Percentiles rank a stretch among this genome's conserved stretches.
These are phyloP conservation scores for Epinephelus coioides DNA, from an alignment of 2,797 vertebrate species.

Conservation along the genomic window DNA sequence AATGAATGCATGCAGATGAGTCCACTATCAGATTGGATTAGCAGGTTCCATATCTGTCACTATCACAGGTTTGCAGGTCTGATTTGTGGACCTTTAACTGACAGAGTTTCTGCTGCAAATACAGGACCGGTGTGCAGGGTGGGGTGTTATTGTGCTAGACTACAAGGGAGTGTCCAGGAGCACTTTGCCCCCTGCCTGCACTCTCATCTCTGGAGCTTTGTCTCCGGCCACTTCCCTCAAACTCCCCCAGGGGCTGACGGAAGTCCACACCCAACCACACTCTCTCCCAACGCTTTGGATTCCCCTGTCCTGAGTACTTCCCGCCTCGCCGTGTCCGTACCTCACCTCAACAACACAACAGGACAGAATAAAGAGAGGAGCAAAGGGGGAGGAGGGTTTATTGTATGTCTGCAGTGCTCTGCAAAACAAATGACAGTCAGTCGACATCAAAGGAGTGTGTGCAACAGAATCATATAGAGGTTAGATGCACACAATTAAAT, in stretches of 20 bases:
- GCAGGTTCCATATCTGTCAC: neutral
- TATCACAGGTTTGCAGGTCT: neutral
- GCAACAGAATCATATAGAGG: neutral
- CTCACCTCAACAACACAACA: conserved; percentile 48
- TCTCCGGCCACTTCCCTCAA: conserved; percentile 69
- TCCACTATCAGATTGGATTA: neutral
- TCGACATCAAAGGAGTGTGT: neutral
- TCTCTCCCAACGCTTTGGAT: conserved; percentile 46
- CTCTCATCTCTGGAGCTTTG: conserved; percentile 78
- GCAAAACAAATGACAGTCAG: conserved; percentile 16
- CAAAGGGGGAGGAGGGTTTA: neutral
- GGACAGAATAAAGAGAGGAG: conserved; percentile 43
- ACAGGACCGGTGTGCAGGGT: conserved; percentile 41
- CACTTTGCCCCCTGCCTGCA: conserved; percentile 53
- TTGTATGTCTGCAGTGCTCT: conserved; percentile 30
- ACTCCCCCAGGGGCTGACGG: conserved; percentile 62
- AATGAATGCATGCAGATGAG: neutral
- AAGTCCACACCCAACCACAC: conserved; percentile 71
- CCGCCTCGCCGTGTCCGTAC: conserved; percentile 42
- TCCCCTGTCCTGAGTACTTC: conserved; percentile 67
- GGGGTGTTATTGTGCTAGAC: conserved; percentile 43
- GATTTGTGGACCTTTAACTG: conserved; percentile 16
- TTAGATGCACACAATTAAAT: too few relatives aligned
- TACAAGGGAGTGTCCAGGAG: conserved; percentile 61
- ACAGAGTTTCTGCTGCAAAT: conserved; percentile 28